Percentiles rank a stretch among this genome's conserved stretches.
phyloP scores from a whole-genome alignment of 2,888 invertebrate genomes.

The Ectemnius lituratus region DNA sequence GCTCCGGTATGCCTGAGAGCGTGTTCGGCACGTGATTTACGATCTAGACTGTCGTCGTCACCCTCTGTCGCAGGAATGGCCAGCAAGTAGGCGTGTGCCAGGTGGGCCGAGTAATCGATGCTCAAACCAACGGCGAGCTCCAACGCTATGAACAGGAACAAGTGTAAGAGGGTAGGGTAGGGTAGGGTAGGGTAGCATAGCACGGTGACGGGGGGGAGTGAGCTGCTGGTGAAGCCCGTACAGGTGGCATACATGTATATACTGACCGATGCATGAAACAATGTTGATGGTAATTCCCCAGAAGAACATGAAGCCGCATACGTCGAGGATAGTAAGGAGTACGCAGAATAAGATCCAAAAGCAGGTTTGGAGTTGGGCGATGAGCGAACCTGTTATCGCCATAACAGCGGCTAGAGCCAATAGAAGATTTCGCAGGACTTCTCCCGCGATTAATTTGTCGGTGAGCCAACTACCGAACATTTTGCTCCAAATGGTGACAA shows the following conservation, averaged over 20 bases:
- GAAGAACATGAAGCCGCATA: constrained; percentile 87
- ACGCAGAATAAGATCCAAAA: constrained; percentile 89
- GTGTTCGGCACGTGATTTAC: constrained; percentile 79
- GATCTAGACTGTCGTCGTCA: constrained; percentile 34
- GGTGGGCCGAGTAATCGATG: constrained; percentile 90
- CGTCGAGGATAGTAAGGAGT: constrained; percentile 85
- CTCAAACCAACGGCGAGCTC: constrained; percentile 90
- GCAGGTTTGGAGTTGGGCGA: constrained; percentile 88
- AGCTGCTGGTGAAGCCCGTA: too few species aligned
- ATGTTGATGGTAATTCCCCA: constrained; percentile 91
- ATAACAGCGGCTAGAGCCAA: constrained; percentile 89
- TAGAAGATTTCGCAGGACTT: constrained; percentile 87
- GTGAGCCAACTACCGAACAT: constrained; percentile 88
- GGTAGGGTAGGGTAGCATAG: too few species aligned
- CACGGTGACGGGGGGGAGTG: too few species aligned
- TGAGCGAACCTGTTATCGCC: constrained; percentile 86
- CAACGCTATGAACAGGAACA: constrained; percentile 73
- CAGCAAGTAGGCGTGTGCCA: constrained; percentile 89
- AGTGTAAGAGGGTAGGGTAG: background rate
- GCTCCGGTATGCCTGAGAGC: constrained; percentile 87
- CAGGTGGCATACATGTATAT: background rate
- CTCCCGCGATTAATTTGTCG: constrained; percentile 87
- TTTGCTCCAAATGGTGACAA: constrained; percentile 85
- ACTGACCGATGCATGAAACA: constrained; percentile 86
- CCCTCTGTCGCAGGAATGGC: constrained; percentile 28